A percentile compares a stretch with the other conserved stretches of the same genome.
Evolutionary conservation across 1,140 invertebrate genomes (phyloP).

Genomic region (Drosophila fuyamai): DNA sequence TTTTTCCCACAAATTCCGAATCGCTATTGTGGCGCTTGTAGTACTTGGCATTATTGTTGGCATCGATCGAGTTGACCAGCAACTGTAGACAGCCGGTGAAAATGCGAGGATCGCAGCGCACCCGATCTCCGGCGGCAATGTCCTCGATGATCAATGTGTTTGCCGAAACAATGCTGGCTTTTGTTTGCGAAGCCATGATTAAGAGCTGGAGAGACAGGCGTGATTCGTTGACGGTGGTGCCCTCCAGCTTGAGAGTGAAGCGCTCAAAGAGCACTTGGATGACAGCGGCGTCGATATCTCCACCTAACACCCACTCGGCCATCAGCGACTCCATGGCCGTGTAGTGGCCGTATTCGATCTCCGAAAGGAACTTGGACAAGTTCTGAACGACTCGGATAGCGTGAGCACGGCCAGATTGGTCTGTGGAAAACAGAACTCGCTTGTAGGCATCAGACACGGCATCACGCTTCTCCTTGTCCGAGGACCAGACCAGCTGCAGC

Average conservation of each 20-base stretch:
- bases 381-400: conserved; percentile 87
- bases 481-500: conserved; percentile 90
- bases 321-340: conserved; percentile 90
- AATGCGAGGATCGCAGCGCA: conserved; percentile 72
- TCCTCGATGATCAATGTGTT: conserved; percentile 86
- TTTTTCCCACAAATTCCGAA: conserved; percentile 53
- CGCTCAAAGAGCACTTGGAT: conserved; percentile 92
- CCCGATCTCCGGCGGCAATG: conserved; percentile 83
- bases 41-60: conserved; percentile 60
- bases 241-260: conserved; percentile 91
- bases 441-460: conserved; percentile 86
- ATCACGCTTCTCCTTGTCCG: conserved; percentile 86
- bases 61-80: conserved; percentile 70
- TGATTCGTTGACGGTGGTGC: conserved; percentile 89
- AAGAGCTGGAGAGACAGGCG: conserved; percentile 90
- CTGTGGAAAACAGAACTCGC: conserved; percentile 77
- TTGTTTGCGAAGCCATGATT: conserved; percentile 89
- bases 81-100: conserved; percentile 68
- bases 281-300: conserved; percentile 86
- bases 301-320: conserved; percentile 87
- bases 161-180: conserved; percentile 86
- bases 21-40: conserved; percentile 71
- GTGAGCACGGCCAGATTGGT: conserved; percentile 76
- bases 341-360: conserved; percentile 87
- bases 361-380: conserved; percentile 87